A percentile compares a stretch with the other conserved stretches of the same genome.
Conservation (phyloP, 2,888 invertebrate genomes). For the Phymatocera aterrima region DNA sequence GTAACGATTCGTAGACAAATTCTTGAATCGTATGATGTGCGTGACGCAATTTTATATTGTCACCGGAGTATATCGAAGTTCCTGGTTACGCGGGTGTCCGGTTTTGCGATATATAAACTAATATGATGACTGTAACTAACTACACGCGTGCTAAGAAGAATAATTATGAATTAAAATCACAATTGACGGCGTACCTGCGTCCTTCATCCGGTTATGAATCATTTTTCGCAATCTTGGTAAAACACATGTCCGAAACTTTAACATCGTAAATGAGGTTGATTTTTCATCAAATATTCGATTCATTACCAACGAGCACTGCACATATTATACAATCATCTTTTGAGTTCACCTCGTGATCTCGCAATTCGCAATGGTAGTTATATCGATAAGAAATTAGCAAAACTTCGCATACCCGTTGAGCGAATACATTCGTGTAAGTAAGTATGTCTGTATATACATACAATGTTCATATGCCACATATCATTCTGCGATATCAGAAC, state of each 20-base stretch:
- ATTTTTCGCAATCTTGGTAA: no score
- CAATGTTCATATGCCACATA: neutral
- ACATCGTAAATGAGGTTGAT: no score
- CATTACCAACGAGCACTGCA: no score
- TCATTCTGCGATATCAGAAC: neutral
- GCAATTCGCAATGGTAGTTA: no score
- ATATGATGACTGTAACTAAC: neutral
- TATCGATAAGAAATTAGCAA: neutral
- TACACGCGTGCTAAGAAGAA: neutral
- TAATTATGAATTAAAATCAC: neutral
- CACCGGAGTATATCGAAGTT: constrained; percentile 33
- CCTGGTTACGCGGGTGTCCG: neutral
- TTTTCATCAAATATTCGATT: no score
- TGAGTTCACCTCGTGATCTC: neutral
- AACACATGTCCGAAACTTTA: no score
- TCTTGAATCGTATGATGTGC: constrained; percentile 45
- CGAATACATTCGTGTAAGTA: no score
- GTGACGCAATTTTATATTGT: constrained; percentile 40
- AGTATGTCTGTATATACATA: no score
- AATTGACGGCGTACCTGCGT: neutral
- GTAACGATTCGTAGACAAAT: constrained; percentile 45
- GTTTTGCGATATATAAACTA: neutral
- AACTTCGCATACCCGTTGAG: no score
- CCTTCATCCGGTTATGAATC: neutral
- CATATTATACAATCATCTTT: neutral